phyloP scores from a whole-genome alignment of 2,113 vertebrate species.

The Urocolius indicus region DNA sequence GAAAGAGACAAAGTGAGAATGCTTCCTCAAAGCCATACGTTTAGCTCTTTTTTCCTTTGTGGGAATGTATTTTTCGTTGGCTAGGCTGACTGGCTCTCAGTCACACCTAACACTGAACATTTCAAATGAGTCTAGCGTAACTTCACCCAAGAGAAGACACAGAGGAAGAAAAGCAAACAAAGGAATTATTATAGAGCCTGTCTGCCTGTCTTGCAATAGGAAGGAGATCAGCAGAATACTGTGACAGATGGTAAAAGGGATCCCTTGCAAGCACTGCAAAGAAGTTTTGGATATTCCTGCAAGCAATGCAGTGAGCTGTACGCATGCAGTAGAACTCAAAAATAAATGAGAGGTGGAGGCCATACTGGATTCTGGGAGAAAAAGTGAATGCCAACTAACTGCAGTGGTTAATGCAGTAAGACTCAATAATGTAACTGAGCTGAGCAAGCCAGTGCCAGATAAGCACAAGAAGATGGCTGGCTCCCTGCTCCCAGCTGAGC shows the following conservation, averaged over 20 bases:
- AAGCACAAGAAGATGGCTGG: neutral
- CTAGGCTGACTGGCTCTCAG: neutral
- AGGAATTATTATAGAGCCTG: neutral
- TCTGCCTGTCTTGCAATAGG: neutral
- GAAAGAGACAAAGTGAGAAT: neutral
- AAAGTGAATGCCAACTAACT: neutral
- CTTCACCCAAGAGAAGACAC: neutral
- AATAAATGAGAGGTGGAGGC: neutral
- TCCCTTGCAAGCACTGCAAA: fast-evolving
- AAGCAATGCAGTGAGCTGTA: neutral
- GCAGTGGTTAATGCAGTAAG: neutral
- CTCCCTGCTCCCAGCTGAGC: neutral
- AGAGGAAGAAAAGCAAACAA: neutral
- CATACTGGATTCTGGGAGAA: neutral
- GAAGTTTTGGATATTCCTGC: neutral
- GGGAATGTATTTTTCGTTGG: neutral
- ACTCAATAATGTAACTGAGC: neutral
- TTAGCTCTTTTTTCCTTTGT: neutral
- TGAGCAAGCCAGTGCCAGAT: neutral
- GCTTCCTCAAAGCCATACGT: neutral
- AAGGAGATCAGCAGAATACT: neutral
- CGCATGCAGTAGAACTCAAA: fast-evolving
- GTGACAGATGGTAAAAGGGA: neutral
- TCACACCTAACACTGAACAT: neutral
- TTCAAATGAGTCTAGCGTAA: neutral